These are phyloP conservation scores for Drosophila putrida DNA, from an alignment of 2,888 invertebrate species.

Conservation along the genomic window DNA sequence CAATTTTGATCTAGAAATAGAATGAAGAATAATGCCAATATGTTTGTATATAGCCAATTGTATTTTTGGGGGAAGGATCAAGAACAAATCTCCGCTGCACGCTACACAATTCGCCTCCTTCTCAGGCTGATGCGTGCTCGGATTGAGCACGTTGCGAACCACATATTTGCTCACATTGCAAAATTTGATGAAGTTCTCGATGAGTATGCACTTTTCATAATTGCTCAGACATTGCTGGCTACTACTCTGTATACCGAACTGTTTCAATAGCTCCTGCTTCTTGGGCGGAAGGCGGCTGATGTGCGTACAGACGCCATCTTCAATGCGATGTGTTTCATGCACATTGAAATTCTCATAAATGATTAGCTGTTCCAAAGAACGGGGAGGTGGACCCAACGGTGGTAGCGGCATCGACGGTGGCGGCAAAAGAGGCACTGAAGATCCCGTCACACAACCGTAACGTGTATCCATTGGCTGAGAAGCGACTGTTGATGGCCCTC, in stretches of 20 bases:
- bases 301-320: slow-evolving; percentile 85
- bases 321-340: slow-evolving; percentile 84
- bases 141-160: slow-evolving; percentile 9
- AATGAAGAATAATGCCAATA: slow-evolving; percentile 51
- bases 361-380: slow-evolving; percentile 82
- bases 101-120: slow-evolving; percentile 34
- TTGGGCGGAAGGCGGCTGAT: slow-evolving; percentile 85
- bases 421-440: slow-evolving; percentile 45
- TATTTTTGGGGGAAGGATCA: slow-evolving; percentile 29
- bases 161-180: slow-evolving; percentile 85
- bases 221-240: slow-evolving; percentile 84
- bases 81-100: slow-evolving; percentile 73
- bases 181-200: slow-evolving; percentile 86
- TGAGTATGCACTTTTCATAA: slow-evolving; percentile 85
- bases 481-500: slow-evolving; percentile 17
- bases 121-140: slow-evolving; percentile 10
- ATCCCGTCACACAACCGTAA: slow-evolving; percentile 54
- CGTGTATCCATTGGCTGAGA: slow-evolving; percentile 55
- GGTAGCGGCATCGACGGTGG: slow-evolving; percentile 48
- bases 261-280: slow-evolving; percentile 85
- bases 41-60: slow-evolving; percentile 56
- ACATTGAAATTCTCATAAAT: slow-evolving; percentile 85
- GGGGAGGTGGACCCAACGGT: slow-evolving; percentile 76
- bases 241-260: slow-evolving; percentile 86
- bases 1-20: slow-evolving; percentile 54